phyloP scores from a whole-genome alignment of 2,888 invertebrate genomes.

The Tetragonisca angustula region DNA sequence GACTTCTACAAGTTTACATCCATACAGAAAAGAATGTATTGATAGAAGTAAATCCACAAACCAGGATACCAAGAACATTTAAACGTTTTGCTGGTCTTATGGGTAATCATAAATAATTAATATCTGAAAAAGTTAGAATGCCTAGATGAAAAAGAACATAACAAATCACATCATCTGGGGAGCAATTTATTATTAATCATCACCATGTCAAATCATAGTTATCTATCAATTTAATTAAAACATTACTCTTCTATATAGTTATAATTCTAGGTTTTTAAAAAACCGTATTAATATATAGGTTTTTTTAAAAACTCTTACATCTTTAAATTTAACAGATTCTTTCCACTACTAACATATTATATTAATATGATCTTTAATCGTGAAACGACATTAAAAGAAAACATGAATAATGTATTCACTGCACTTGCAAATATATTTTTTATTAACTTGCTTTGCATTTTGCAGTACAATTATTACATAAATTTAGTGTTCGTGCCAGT shows the following conservation, averaged over 20 bases:
- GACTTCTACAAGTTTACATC: constrained; percentile 97
- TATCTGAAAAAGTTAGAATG: background rate
- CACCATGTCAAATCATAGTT: too few relatives aligned
- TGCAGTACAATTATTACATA: constrained; percentile 97
- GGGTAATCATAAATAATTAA: constrained; percentile 87
- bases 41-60: constrained; percentile 98
- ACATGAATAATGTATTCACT: too few relatives aligned
- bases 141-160: background rate
- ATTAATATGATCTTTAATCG: background rate
- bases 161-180: background rate
- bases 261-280: background rate
- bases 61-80: constrained; percentile 97
- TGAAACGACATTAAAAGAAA: too few relatives aligned
- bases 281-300: background rate
- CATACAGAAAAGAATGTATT: constrained; percentile 96
- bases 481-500: constrained; percentile 95
- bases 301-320: background rate
- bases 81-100: constrained; percentile 98
- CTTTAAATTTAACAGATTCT: background rate
- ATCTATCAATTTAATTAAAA: background rate
- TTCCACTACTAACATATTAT: too few relatives aligned
- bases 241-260: background rate
- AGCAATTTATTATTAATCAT: too few relatives aligned
- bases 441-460: constrained; percentile 77
- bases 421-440: constrained; percentile 60